phyloP scores from a whole-genome alignment of 2,888 invertebrate species.

The Ochropacha duplaris region DNA sequence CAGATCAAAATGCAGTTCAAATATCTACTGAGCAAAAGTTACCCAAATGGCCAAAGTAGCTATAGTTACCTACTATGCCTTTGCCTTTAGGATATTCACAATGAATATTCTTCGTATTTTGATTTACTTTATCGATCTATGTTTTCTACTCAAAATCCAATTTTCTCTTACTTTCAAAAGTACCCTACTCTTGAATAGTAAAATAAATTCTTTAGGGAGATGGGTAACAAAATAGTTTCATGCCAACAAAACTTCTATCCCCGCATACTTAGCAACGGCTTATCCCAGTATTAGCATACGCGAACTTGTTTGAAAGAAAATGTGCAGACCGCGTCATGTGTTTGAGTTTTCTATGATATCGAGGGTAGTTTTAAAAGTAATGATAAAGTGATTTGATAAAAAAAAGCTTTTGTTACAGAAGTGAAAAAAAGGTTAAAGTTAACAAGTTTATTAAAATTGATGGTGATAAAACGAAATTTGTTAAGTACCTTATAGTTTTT shows the following conservation, averaged over 20 bases:
- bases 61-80: no score
- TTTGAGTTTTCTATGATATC: conserved; percentile 31
- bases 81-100: no score
- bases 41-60: no score
- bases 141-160: not conserved
- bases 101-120: no score
- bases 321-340: conserved; percentile 47
- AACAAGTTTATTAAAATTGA: no score
- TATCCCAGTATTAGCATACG: conserved; percentile 69
- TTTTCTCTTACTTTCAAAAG: not conserved
- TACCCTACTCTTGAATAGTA: not conserved
- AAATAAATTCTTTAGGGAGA: not conserved
- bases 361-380: conserved; percentile 28
- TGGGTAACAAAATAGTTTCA: conserved; percentile 47
- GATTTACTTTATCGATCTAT: not conserved
- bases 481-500: no score
- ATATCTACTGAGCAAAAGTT: no score
- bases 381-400: conserved; percentile 41
- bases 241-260: conserved; percentile 44
- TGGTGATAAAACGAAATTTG: no score
- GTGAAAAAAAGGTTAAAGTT: not conserved
- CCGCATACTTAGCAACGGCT: conserved; percentile 37
- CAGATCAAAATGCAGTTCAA: no score
- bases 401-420: not conserved
- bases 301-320: conserved; percentile 40